Percentiles rank a stretch among this genome's conserved stretches.
Evolutionary conservation across 2,888 invertebrate species (phyloP).

Genomic region (Hypomecis atomaria): DNA sequence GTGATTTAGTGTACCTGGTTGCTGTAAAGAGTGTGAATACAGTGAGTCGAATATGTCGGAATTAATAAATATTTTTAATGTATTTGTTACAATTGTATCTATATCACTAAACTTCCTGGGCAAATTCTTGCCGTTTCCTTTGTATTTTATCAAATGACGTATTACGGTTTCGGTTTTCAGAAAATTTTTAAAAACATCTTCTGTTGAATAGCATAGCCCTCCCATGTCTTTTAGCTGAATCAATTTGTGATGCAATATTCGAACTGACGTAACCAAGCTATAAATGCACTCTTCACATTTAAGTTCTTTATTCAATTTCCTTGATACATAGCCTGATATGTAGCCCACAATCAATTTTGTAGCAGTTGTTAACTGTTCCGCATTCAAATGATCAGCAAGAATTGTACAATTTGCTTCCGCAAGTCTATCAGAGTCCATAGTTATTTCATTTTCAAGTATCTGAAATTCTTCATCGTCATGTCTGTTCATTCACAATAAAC

Average conservation of each 20-base stretch:
- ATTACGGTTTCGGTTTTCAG: not conserved
- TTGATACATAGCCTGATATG: not conserved
- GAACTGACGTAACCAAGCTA: not conserved
- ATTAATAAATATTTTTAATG: no score
- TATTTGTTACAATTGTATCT: no score
- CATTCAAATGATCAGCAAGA: not conserved
- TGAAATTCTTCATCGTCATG: slow-evolving; percentile 2
- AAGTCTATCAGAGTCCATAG: not conserved
- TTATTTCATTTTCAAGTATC: not conserved
- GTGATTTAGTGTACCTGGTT: no score
- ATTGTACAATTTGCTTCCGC: not conserved
- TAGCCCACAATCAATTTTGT: not conserved
- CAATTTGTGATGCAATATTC: not conserved
- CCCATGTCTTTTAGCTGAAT: not conserved
- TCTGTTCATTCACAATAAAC: no score
- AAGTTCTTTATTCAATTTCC: not conserved
- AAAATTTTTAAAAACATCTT: not conserved
- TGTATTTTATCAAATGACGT: not conserved
- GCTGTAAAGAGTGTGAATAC: no score
- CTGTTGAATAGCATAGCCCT: not conserved
- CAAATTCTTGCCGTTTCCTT: no score
- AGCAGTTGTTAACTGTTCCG: not conserved
- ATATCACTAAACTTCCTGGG: no score
- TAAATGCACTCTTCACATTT: not conserved
- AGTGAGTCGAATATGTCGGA: no score